Evolutionary conservation across 1,140 invertebrate genomes (phyloP).

Genomic region (Coelopa frigida): DNA sequence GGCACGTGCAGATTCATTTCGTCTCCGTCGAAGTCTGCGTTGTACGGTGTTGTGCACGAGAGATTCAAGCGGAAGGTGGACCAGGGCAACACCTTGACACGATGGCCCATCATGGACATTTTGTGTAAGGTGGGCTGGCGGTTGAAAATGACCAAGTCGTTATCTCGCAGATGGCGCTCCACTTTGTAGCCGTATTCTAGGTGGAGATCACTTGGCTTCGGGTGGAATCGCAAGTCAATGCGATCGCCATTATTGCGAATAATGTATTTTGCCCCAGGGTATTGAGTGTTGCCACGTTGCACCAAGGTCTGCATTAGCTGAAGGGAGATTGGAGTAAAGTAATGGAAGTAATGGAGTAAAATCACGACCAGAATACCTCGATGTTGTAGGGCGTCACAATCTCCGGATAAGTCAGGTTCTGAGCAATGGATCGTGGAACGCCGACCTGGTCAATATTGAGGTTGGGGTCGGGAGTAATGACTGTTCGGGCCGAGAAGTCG

Average conservation of each 20-base stretch:
- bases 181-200: constrained; percentile 95
- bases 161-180: constrained; percentile 92
- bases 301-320: constrained; percentile 95
- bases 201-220: constrained; percentile 95
- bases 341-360: no score
- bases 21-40: constrained; percentile 98
- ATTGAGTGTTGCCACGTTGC: constrained; percentile 86
- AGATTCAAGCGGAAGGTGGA: constrained; percentile 88
- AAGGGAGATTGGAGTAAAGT: constrained; percentile 47
- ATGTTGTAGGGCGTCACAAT: constrained; percentile 94
- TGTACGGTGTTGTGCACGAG: constrained; percentile 95
- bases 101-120: constrained; percentile 99
- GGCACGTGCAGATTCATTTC: constrained; percentile 99
- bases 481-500: constrained; percentile 96
- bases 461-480: constrained; percentile 98
- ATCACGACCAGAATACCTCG: no score
- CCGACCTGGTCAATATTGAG: constrained; percentile 95
- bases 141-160: constrained; percentile 97
- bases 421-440: constrained; percentile 92
- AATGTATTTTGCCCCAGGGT: constrained; percentile 96
- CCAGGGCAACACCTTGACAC: constrained; percentile 93
- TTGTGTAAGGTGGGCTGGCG: constrained; percentile 97
- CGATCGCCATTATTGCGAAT: constrained; percentile 94
- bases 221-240: constrained; percentile 94
- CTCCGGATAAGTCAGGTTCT: constrained; percentile 97